Evolutionary conservation across 1,140 invertebrate species (phyloP), one percentile per base, ranked within the genome.

Genomic region (Thaumatotibia leucotreta): DNA sequence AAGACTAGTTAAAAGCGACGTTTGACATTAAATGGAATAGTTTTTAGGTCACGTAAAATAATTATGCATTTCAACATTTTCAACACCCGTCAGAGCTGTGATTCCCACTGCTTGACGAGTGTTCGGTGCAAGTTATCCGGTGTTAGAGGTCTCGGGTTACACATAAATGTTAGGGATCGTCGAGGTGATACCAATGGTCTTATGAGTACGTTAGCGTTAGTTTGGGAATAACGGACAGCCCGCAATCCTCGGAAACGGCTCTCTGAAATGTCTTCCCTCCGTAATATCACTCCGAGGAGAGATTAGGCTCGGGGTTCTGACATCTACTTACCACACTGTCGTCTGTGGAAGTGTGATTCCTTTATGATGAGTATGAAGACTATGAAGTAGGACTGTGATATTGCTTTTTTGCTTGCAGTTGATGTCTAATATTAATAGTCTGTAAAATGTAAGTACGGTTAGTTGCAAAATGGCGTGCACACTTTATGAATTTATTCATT

Each of bases 41-140:
- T 22, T 52, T 52, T 10, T 52, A 52, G 20, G 49, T 23, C 20
- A 52, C 49, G 49, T 22, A 52, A 52, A 52, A 52, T 52, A 23
- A 52, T 52, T 52, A 10, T 52, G 23, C 49, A 52, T 52, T 52
- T 52, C 22, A 24, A 52, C 39, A 45, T 45, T 52, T 52, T 52
- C 23, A 52, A 52, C 39, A 52, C 49, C 14, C 49, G 49, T 4
- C 49, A 24, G 20, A 52, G 20, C 2, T 23, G 20, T 1, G 11
- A 52, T 52, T 52, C 23, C 49, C 49, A 24, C 4, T 52, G 49
- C 49, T 11, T 9, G 3, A 20, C 49, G 0, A 23, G 8, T 24
- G 20, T 23, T 52, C 49, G 49, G 4, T 9, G 11, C 23, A 9
- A 2, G 23, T 11, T 52, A 52, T 23, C 17, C 45, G 8, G 45